Evolutionary conservation across 2,113 vertebrate genomes (phyloP).

Genomic region (Polypterus bichir): DNA sequence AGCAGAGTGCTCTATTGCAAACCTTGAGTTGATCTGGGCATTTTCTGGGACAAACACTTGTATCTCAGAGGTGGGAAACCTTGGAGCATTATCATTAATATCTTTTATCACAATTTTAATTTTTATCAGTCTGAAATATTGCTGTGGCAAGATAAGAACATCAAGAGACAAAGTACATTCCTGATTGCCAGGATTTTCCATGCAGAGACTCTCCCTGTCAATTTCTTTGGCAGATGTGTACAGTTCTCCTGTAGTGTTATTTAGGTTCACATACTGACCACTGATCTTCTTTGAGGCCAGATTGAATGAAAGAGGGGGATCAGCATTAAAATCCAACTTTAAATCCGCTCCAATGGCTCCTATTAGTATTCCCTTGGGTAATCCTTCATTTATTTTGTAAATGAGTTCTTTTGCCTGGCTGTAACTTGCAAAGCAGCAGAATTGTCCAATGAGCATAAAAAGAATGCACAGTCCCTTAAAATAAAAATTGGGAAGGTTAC

Average conservation of each 20-base stretch:
- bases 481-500: conserved; percentile 11
- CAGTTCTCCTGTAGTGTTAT: conserved; percentile 75
- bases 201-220: conserved; percentile 77
- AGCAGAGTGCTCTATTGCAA: conserved; percentile 82
- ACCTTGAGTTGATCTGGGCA: conserved; percentile 68
- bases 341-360: conserved; percentile 79
- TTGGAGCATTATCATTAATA: conserved; percentile 81
- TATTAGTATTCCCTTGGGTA: conserved; percentile 74
- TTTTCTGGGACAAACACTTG: conserved; percentile 75
- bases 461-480: conserved; percentile 55
- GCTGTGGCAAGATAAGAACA: conserved; percentile 81
- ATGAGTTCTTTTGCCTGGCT: conserved; percentile 78
- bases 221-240: conserved; percentile 72
- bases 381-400: conserved; percentile 90
- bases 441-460: conserved; percentile 68
- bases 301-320: conserved; percentile 71
- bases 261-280: conserved; percentile 71
- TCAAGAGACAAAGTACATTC: conserved; percentile 76
- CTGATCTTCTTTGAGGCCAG: conserved; percentile 65
- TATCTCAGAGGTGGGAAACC: conserved; percentile 73
- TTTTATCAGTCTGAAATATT: conserved; percentile 87
- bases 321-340: conserved; percentile 48
- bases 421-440: conserved; percentile 75
- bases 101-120: conserved; percentile 81
- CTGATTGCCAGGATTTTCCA: conserved; percentile 38